These are phyloP conservation scores for Axis porcinus DNA, from an alignment of 2,113 vertebrate genomes.

Conservation along the genomic window DNA sequence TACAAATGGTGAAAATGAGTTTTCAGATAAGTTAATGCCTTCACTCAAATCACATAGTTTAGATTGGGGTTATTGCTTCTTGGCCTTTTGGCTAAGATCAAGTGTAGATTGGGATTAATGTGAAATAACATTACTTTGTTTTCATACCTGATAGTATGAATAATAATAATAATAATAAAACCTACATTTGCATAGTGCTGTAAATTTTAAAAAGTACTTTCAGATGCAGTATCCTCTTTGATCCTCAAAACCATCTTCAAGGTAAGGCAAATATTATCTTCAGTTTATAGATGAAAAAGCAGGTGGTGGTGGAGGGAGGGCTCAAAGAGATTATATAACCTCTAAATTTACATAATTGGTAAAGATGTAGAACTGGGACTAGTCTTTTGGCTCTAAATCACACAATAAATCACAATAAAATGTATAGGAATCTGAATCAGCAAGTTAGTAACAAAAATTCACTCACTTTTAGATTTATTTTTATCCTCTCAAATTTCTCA, in stretches of 20 bases:
- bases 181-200: background rate
- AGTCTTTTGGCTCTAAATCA: background rate
- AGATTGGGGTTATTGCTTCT: background rate
- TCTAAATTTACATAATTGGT: background rate
- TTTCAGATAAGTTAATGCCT: background rate
- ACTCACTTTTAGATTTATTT: background rate
- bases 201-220: background rate
- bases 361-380: background rate
- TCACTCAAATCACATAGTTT: background rate
- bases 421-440: background rate
- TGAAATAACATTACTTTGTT: background rate
- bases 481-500: background rate
- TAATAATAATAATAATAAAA: background rate
- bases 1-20: background rate
- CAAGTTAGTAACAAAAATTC: background rate
- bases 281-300: background rate
- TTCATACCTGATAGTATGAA: background rate
- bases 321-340: background rate
- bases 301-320: background rate
- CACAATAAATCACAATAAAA: background rate
- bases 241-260: background rate
- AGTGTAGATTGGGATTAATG: background rate
- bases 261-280: background rate
- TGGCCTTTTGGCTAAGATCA: too few species aligned
- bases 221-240: background rate